Percentiles rank a stretch among this genome's conserved stretches.
phyloP scores from a whole-genome alignment of 1,140 invertebrate genomes.

The Rhysida immarginata region DNA sequence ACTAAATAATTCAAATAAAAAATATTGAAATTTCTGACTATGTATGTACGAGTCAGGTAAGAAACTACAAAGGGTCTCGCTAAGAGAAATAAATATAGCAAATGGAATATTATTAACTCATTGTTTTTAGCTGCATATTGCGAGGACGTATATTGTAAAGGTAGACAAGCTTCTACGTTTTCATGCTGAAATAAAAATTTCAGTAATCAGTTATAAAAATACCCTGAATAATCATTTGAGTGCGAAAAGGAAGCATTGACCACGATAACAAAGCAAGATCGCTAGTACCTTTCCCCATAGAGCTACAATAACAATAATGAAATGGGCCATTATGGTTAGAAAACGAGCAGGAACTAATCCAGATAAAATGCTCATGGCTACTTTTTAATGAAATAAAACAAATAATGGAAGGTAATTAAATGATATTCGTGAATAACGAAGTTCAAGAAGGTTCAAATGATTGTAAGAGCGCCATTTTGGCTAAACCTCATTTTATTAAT shows the following conservation, averaged over 20 bases:
- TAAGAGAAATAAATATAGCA: too few relatives aligned
- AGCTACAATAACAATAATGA: constrained; percentile 22
- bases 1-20: too few relatives aligned
- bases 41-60: too few relatives aligned
- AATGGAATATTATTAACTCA: constrained; percentile 19
- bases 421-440: too few relatives aligned
- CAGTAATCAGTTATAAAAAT: constrained; percentile 2
- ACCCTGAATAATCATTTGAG: neutral
- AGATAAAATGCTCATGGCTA: too few relatives aligned
- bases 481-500: too few relatives aligned
- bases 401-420: too few relatives aligned
- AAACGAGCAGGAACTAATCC: constrained; percentile 24
- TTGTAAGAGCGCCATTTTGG: too few relatives aligned
- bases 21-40: constrained; percentile 46
- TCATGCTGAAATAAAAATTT: constrained; percentile 17
- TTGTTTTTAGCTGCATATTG: constrained; percentile 22
- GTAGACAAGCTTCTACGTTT: constrained; percentile 22
- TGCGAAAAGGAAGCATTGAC: too few relatives aligned
- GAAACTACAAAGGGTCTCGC: too few relatives aligned
- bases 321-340: constrained; percentile 22
- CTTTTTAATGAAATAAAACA: too few relatives aligned
- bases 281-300: constrained; percentile 23
- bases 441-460: too few relatives aligned
- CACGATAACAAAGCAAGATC: neutral
- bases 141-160: constrained; percentile 18